Evolutionary conservation across 2,888 invertebrate species (phyloP), one percentile per base, ranked within the genome.

Genomic region (Ecdyonurus torrentis): DNA sequence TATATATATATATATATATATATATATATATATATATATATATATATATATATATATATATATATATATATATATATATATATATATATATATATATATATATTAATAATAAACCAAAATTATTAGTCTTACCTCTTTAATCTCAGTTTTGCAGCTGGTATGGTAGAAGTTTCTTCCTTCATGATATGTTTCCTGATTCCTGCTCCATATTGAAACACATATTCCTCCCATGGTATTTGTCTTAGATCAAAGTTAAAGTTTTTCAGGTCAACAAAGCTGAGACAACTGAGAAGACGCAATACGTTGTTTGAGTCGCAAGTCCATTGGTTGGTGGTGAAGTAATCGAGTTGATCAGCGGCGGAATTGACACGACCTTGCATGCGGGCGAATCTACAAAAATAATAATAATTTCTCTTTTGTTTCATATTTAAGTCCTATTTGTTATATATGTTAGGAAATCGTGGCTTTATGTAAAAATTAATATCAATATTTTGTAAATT

Each of bases 151-250:
- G 89, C 87, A 10, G 76, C 75, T 1, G 81, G 80, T 66, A 89
- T 70, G 10, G 84, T 83, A 5, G 83, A 81, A 0, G 83, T 74
- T 20, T 81, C 80, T 68, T 93, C 92, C 69, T 90, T 90, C 20
- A 92, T 73, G n/a, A 91, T 82, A 69, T 82, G 93, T 66, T 84
- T 83, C 64, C 92, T 80, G 58, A 93, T 89, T 0, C 94, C 95
- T 67, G 90, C 76, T 75, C 91, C 84, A 69, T 92, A 94, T 15
- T 84, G 80, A 52, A 86, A 83, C 20, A 93, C 80, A 70, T 93
- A 95, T 0, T 79, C 74, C 59, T 89, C 85, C 89, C 94, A 95
- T 67, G 86, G 78, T 64, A 92, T 78, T 22, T 79, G 76, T 1
- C 75, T 73, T 59, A 87, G 76, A 70, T 86, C 83, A 66, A 89